Percentiles rank a stretch among this genome's conserved stretches.
These are phyloP conservation scores for Meloidogyne chitwoodi DNA, from an alignment of 1,140 invertebrate genomes.

Conservation along the genomic window DNA sequence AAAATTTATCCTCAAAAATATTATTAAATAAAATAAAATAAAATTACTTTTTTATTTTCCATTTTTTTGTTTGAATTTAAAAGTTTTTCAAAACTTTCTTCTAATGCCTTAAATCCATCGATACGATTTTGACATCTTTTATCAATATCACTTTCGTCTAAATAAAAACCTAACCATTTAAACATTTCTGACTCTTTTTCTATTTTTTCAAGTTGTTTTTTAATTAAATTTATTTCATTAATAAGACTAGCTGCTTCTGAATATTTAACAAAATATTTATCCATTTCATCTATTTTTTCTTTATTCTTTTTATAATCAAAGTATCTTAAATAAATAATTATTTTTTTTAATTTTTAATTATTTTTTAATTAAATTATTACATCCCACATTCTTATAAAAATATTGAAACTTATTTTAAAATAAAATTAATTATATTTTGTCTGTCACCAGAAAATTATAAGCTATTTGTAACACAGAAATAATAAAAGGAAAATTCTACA, in stretches of 20 bases:
- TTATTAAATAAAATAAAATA: too few species aligned
- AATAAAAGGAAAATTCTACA: too few species aligned
- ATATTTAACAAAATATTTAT: neutral
- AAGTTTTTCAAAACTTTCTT: neutral
- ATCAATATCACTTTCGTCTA: neutral
- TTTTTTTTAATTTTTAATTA: too few species aligned
- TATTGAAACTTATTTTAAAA: too few species aligned
- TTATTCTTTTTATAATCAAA: neutral
- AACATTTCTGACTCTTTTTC: neutral
- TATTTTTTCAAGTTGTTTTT: neutral
- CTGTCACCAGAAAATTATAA: too few species aligned
- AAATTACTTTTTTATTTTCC: neutral
- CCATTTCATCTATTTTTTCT: neutral
- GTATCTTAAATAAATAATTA: neutral
- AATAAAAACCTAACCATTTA: neutral
- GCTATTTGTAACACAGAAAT: too few species aligned
- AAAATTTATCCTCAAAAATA: too few species aligned
- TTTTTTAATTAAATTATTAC: too few species aligned
- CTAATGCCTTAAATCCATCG: neutral
- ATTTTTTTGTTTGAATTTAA: neutral
- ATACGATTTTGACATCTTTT: neutral
- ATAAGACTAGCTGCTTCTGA: neutral
- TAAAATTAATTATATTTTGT: too few species aligned
- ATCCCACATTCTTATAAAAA: too few species aligned
- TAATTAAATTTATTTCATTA: neutral